Evolutionary conservation across 2,113 vertebrate species (phyloP).

Genomic region (Siniperca chuatsi): DNA sequence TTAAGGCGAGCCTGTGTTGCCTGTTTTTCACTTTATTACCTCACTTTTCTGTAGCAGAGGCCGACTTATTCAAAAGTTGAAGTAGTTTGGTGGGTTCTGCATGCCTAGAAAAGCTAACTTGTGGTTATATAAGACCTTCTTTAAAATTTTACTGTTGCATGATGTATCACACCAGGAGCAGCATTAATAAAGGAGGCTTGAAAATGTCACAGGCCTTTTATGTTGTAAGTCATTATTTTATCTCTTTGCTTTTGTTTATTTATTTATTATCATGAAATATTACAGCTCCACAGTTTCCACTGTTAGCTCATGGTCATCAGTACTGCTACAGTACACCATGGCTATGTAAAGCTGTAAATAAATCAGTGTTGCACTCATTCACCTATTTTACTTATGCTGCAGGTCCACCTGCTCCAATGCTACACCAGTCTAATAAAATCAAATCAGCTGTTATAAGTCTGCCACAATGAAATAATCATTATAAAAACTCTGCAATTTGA

Average conservation of each 20-base stretch:
- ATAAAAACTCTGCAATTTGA: background rate
- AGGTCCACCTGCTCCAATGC: background rate
- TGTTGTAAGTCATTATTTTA: slow-evolving; percentile 21
- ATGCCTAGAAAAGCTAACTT: slow-evolving; percentile 5
- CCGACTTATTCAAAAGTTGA: slow-evolving; percentile 18
- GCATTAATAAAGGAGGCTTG: slow-evolving; percentile 47
- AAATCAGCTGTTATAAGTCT: background rate
- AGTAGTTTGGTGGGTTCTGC: slow-evolving; percentile 11
- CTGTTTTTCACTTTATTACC: slow-evolving; percentile 53
- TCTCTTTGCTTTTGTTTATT: slow-evolving; percentile 23
- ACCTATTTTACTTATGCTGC: background rate
- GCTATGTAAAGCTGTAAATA: background rate
- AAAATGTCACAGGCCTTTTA: slow-evolving; percentile 36
- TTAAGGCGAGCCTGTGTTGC: slow-evolving; percentile 14
- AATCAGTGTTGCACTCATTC: background rate
- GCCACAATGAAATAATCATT: background rate
- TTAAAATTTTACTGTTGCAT: slow-evolving; percentile 17
- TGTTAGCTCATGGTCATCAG: background rate
- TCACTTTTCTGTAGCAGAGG: slow-evolving; percentile 27
- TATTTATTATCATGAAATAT: slow-evolving; percentile 26
- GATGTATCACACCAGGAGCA: slow-evolving; percentile 32
- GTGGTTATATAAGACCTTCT: slow-evolving; percentile 20
- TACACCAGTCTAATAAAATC: background rate
- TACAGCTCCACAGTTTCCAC: background rate
- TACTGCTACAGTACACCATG: background rate